Evolutionary conservation across 2,113 vertebrate genomes (phyloP).

Genomic region (Hemicordylus capensis): DNA sequence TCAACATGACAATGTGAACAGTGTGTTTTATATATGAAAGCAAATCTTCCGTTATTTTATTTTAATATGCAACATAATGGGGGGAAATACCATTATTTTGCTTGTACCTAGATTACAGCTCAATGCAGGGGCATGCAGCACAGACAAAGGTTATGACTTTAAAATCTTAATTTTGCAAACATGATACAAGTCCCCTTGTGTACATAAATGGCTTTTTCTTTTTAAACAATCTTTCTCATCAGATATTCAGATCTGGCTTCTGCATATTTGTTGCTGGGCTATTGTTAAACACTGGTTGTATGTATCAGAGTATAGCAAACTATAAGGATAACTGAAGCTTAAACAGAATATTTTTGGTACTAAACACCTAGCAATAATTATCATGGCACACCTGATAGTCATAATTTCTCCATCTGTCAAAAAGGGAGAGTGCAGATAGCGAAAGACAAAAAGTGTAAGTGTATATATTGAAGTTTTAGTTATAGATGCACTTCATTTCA

Average conservation of each 20-base stretch:
- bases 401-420: background rate
- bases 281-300: background rate
- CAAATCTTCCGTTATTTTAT: background rate
- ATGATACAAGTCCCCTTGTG: background rate
- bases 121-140: background rate
- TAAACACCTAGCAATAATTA: constrained; percentile 5
- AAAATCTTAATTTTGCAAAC: background rate
- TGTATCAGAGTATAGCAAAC: background rate
- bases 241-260: background rate
- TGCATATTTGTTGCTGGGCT: background rate
- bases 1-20: background rate
- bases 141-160: background rate
- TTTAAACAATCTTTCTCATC: too few relatives aligned
- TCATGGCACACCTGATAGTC: background rate
- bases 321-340: too few relatives aligned
- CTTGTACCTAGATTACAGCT: background rate
- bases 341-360: background rate
- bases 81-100: background rate
- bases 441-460: background rate
- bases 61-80: background rate
- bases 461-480: background rate
- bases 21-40: background rate
- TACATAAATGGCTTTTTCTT: too few relatives aligned
- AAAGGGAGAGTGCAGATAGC: background rate
- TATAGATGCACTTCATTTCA: background rate